These are phyloP conservation scores for Camptogramma bilineatum DNA, from an alignment of 2,888 invertebrate species.

Conservation along the genomic window DNA sequence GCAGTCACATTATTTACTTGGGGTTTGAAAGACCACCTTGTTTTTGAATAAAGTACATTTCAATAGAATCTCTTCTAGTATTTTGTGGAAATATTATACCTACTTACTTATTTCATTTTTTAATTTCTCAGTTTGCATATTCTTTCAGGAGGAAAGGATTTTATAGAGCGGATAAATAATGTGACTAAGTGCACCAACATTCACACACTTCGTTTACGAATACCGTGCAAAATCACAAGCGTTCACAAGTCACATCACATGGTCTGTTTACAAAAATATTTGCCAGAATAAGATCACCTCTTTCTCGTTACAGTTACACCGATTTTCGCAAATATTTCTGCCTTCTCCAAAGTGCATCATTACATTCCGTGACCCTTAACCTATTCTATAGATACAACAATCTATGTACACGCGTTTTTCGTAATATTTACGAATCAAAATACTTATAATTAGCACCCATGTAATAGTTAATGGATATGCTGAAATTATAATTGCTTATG, in stretches of 20 bases:
- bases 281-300: background rate
- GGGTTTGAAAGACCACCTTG: background rate
- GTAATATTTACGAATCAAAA: conserved; percentile 55
- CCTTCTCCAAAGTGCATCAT: conserved; percentile 4
- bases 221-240: conserved; percentile 64
- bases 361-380: conserved; percentile 42
- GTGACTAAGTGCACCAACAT: conserved; percentile 59
- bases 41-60: background rate
- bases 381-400: conserved; percentile 68
- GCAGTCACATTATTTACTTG: conserved; percentile 70
- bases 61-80: background rate
- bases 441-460: conserved; percentile 71
- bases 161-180: conserved; percentile 52
- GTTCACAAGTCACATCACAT: conserved; percentile 13
- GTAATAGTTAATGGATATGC: conserved; percentile 70
- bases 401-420: conserved; percentile 60
- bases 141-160: background rate
- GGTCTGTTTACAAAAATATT: conserved; percentile 4
- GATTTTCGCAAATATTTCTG: conserved; percentile 5
- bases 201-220: conserved; percentile 51
- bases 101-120: no score
- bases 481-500: conserved; percentile 56
- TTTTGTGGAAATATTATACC: background rate
- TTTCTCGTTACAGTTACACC: background rate
- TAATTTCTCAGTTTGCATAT: background rate